phyloP scores from a whole-genome alignment of 2,797 vertebrate species.

The Phoxinus dragarum region DNA sequence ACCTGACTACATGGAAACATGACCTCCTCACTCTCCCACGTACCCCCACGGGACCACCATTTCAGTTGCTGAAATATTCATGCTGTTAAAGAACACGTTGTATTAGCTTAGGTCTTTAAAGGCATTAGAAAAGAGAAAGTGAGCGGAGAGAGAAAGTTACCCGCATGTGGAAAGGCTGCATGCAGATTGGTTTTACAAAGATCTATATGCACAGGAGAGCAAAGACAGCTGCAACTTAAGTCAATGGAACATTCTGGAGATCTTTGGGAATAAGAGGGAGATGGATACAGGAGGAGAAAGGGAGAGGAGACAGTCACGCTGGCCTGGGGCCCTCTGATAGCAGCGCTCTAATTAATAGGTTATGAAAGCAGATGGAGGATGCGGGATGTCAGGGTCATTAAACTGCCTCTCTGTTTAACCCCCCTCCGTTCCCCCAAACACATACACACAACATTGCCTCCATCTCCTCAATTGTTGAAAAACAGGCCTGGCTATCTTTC shows the following conservation, averaged over 20 bases:
- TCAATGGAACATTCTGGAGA: constrained; percentile 5
- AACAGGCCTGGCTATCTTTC: constrained; percentile 48
- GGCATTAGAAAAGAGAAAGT: constrained; percentile 18
- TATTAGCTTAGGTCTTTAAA: constrained; percentile 28
- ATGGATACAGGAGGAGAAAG: constrained; percentile 32
- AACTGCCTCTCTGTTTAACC: constrained; percentile 64
- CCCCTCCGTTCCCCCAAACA: constrained; percentile 48
- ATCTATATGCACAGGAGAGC: not conserved
- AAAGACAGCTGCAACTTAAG: constrained; percentile 6
- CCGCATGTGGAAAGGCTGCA: not conserved
- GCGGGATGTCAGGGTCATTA: constrained; percentile 66
- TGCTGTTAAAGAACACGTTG: constrained; percentile 22
- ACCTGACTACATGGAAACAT: constrained; percentile 44
- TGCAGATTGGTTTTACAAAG: not conserved
- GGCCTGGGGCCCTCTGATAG: constrained; percentile 64
- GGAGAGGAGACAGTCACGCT: constrained; percentile 43
- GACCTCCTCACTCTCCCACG: constrained; percentile 31
- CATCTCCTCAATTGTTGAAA: constrained; percentile 51
- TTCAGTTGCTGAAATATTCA: constrained; percentile 49
- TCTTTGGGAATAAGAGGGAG: constrained; percentile 35
- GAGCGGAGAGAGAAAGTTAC: not conserved
- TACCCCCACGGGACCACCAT: constrained; percentile 48
- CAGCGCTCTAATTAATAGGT: constrained; percentile 73
- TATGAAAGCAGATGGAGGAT: constrained; percentile 72
- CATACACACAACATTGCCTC: constrained; percentile 53